Conservation (phyloP, 2,888 invertebrate genomes). For the Fabriciana adippe region DNA sequence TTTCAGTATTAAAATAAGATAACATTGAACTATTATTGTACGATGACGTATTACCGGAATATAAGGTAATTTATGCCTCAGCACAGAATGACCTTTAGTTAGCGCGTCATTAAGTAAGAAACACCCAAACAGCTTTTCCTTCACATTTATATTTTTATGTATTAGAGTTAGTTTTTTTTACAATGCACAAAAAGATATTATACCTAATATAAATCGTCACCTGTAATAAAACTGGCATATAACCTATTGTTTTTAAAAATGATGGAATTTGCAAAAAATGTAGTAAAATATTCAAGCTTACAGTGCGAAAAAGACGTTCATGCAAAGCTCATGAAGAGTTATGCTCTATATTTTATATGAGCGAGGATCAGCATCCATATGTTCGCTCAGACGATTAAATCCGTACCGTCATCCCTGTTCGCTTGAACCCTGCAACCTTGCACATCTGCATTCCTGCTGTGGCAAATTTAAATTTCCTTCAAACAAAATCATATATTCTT, state of each 20-base stretch:
- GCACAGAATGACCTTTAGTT: too few species aligned
- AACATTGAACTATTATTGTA: too few species aligned
- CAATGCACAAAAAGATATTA: too few species aligned
- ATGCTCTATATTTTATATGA: constrained; percentile 48
- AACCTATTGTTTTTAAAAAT: background rate
- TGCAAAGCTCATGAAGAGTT: constrained; percentile 47
- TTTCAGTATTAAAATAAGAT: too few species aligned
- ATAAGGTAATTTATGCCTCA: too few species aligned
- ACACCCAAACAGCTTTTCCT: too few species aligned
- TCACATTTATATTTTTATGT: too few species aligned
- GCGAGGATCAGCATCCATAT: constrained; percentile 51
- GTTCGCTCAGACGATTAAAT: constrained; percentile 55
- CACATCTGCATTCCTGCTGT: constrained; percentile 39
- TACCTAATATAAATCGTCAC: too few species aligned
- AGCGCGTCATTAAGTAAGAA: too few species aligned
- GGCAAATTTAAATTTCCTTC: background rate
- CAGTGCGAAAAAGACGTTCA: constrained; percentile 28
- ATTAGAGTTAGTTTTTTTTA: too few species aligned
- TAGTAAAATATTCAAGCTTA: constrained; percentile 15
- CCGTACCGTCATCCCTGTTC: constrained; percentile 45
- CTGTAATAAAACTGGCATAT: too few species aligned
- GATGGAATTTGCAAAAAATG: background rate
- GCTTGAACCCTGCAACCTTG: constrained; percentile 41
- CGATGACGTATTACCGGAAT: too few species aligned
- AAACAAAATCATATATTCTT: background rate